Conservation (phyloP, 1,140 invertebrate species). For the Coelopa frigida region DNA sequence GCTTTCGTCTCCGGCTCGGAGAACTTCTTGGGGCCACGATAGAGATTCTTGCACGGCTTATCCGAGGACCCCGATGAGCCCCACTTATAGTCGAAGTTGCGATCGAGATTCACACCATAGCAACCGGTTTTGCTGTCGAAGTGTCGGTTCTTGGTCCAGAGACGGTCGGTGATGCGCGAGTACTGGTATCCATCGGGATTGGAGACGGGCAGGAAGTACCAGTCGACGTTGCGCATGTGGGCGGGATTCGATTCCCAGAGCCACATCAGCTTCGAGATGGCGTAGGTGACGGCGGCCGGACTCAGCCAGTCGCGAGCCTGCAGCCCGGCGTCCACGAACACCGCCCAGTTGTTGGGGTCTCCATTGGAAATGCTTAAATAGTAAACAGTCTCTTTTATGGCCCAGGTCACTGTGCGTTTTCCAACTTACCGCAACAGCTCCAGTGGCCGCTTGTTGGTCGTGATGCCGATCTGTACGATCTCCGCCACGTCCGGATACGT, state of each 20-base stretch:
- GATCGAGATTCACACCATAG: conserved; percentile 69
- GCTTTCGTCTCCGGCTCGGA: conserved; percentile 77
- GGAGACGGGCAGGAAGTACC: conserved; percentile 63
- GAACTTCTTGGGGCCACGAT: conserved; percentile 66
- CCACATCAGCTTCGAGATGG: conserved; percentile 64
- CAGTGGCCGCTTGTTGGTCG: conserved; percentile 62
- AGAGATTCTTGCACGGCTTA: conserved; percentile 73
- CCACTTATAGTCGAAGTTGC: conserved; percentile 76
- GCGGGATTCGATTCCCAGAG: conserved; percentile 52
- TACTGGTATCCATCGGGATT: conserved; percentile 72
- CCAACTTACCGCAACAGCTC: conserved; percentile 48
- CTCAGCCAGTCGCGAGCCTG: conserved; percentile 83
- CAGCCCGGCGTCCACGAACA: conserved; percentile 61
- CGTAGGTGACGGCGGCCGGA: conserved; percentile 71
- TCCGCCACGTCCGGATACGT: conserved; percentile 56
- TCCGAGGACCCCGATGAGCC: conserved; percentile 65
- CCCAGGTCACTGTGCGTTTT: neutral
- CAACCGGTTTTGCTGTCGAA: conserved; percentile 56
- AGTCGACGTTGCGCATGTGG: conserved; percentile 68
- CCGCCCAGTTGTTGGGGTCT: conserved; percentile 51
- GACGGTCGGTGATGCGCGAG: conserved; percentile 50
- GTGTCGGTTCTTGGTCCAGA: conserved; percentile 66
- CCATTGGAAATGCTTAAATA: conserved; percentile 56
- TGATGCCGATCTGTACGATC: conserved; percentile 59
- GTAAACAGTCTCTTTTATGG: too few species aligned